Conservation (phyloP, 2,888 invertebrate genomes). For the Lumbricus terrestris region DNA sequence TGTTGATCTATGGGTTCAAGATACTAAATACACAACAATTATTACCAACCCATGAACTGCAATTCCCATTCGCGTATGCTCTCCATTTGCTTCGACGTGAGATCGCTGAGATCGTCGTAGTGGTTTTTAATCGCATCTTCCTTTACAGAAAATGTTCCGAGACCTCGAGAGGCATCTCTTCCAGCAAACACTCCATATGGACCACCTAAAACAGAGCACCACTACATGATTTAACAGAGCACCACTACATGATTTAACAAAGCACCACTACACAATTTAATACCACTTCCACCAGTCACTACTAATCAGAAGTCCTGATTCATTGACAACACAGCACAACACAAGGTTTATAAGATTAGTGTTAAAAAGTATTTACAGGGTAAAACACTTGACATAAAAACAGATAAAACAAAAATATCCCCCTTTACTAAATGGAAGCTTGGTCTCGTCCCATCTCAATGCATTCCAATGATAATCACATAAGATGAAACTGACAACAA, state of each 20-base stretch:
- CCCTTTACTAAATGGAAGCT: too few relatives aligned
- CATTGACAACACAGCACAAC: too few relatives aligned
- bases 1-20: too few relatives aligned
- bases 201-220: slow-evolving; percentile 69
- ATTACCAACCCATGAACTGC: slow-evolving; percentile 68
- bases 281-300: neutral
- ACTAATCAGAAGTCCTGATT: too few relatives aligned
- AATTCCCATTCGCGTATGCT: slow-evolving; percentile 94
- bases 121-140: slow-evolving; percentile 68
- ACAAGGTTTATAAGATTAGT: too few relatives aligned
- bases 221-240: neutral
- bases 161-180: slow-evolving; percentile 87
- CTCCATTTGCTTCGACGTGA: slow-evolving; percentile 90
- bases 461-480: too few relatives aligned
- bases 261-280: neutral
- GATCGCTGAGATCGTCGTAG: slow-evolving; percentile 92
- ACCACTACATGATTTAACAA: neutral
- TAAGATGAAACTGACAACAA: too few relatives aligned
- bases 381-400: too few relatives aligned
- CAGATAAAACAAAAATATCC: too few relatives aligned
- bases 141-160: slow-evolving; percentile 87
- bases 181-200: slow-evolving; percentile 93
- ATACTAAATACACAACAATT: neutral
- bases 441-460: too few relatives aligned
- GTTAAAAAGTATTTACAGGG: too few relatives aligned